Evolutionary conservation across 1,140 invertebrate genomes (phyloP), one percentile per base, ranked within the genome.

Genomic region (Drosophila truncata): DNA sequence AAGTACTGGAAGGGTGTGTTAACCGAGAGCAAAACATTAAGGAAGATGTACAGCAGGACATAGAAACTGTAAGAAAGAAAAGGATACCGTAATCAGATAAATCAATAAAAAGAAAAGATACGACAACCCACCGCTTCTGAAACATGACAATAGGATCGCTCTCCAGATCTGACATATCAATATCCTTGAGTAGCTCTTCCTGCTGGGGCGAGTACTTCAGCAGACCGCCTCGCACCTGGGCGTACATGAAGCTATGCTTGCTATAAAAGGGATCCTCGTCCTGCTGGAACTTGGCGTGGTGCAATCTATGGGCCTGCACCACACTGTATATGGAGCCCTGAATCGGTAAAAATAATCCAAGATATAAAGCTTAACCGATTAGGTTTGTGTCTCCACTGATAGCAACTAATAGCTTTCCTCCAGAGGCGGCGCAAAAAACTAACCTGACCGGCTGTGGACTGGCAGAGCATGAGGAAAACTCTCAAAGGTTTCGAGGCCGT

Each of bases 211-310:
- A 97, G 47, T 96, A 95, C 23, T 95, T 94, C 20, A 96, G 92
- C n/a, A 95, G 80, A 37, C 97, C 94, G 0, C 94, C 94, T 8
- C 96, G 92, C 33, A 99, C 93, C 78, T 99, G 98, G 11, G 97
- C 94, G 87, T 97, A 97, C 52, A 97, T 93, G 84, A 99, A 98
- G 10, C 98, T 98, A 76, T 96, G 95, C 5, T 95, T 96, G 69
- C 96, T 95, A 91, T 99, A 97, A 91, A 97, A 98, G 0, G 98
- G 98, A 93, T 99, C 98, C 44, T 96, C 95, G 63, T 98, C 95
- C 0, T 98, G 98, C 27, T 96, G 96, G 55, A 96, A 97, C 91
- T 96, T 96, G 61, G 96, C 96, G 80, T 99, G 98, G 85, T 99
- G 98, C 3, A 98, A 94, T 65, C 98, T 95, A 92, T 99, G 98